A percentile compares a stretch with the other conserved stretches of the same genome.
These are phyloP conservation scores for Drosophila nigricruria DNA, from an alignment of 2,888 invertebrate genomes.

Conservation along the genomic window DNA sequence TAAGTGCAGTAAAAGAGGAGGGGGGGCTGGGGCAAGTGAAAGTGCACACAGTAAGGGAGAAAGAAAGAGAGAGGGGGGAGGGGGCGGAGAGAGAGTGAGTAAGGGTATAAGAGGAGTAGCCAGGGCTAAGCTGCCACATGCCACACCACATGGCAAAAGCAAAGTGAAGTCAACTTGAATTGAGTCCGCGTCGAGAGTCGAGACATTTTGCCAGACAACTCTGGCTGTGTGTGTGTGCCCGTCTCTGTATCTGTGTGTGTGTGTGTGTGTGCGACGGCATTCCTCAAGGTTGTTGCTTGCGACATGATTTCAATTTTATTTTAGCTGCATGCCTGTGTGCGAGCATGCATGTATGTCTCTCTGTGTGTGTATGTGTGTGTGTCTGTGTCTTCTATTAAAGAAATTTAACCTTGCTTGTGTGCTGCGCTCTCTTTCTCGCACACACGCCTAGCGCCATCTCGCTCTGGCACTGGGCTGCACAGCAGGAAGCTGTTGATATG, in stretches of 20 bases:
- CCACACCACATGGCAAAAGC: constrained; percentile 25
- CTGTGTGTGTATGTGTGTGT: constrained; percentile 23
- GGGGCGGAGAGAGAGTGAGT: background rate
- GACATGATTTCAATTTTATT: constrained; percentile 78
- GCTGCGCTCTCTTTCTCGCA: constrained; percentile 8
- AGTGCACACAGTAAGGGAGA: constrained; percentile 53
- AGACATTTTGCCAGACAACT: constrained; percentile 79
- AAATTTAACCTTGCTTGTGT: constrained; percentile 51
- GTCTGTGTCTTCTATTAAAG: constrained; percentile 62
- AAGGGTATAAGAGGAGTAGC: background rate
- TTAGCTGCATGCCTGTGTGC: constrained; percentile 50
- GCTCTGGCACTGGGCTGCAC: constrained; percentile 13
- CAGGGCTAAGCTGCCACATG: constrained; percentile 33
- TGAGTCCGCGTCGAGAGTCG: constrained; percentile 70
- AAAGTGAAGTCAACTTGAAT: constrained; percentile 60
- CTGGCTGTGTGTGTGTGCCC: constrained; percentile 32
- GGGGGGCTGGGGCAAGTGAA: constrained; percentile 59
- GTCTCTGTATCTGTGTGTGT: constrained; percentile 24
- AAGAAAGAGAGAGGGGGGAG: constrained; percentile 3
- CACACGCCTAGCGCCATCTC: constrained; percentile 1
- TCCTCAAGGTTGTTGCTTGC: constrained; percentile 83
- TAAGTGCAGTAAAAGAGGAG: constrained; percentile 20
- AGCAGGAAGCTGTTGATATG: constrained; percentile 76
- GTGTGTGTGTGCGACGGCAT: constrained; percentile 66
- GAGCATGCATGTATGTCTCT: constrained; percentile 25